Evolutionary conservation across 2,113 vertebrate species (phyloP), one percentile per base, ranked within the genome.

Genomic region (Ochotona curzoniae): DNA sequence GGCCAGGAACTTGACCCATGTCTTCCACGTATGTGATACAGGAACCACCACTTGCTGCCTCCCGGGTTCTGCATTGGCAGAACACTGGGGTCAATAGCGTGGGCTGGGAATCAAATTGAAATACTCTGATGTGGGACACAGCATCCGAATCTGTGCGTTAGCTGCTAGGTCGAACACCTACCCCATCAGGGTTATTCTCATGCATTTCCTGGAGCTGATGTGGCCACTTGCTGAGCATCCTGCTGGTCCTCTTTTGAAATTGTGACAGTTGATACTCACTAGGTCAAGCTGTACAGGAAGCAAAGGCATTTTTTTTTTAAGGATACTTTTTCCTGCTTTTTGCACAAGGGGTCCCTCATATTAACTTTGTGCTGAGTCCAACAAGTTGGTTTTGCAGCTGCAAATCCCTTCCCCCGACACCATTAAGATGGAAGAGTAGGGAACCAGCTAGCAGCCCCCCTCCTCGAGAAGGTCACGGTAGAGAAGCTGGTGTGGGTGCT

Each of bases 401-500:
- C 49, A 28, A 10, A 17, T 73, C 57, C 13, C 30, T 70, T 83
- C 61, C 4, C 2, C 15, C 17, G 14, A 87, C 26, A 82, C 30
- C 21, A 2, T 60, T 18, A 32, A 7, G 60, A 67, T n/a, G 20
- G 20, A 26, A 32, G 47, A 63, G 11, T 28, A 6, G 17, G 38
- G 73, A 69, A 20, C 10, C 8, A 75, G 82, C 64, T 0, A 49
- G 51, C 12, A 69, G 15, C 23, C 66, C 8, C 23, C n/a, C 44
- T 38, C 20, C 32, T 21, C 26, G 60, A 90, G 32, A 51, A 9
- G 2, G 28, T 28, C 4, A 5, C 2, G 35, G 51, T 35, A 3
- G 17, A 61, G 66, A 35, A 47, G 20, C 21, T 0, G 0, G 11
- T 15, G 28, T 47, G 23, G 64, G 10, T 0, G 0, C 49, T 63